phyloP scores from a whole-genome alignment of 2,113 vertebrate species.

The Cygnus atratus region DNA sequence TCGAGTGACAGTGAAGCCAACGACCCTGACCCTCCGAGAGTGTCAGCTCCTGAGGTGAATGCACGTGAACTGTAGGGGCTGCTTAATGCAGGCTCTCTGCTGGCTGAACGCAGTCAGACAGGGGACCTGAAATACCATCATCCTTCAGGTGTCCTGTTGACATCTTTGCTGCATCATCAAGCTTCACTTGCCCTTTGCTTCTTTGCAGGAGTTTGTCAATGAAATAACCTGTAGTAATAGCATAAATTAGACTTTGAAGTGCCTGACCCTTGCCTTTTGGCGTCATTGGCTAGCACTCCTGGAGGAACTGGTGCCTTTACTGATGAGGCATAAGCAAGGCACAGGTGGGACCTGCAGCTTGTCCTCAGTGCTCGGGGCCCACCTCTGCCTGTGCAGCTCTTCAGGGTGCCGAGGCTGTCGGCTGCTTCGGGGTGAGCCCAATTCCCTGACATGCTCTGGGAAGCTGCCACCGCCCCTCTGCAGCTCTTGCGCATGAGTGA shows the following conservation, averaged over 20 bases:
- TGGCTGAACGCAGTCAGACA: background rate
- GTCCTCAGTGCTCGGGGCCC: background rate
- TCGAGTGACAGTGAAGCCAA: constrained; percentile 80
- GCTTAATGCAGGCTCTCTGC: background rate
- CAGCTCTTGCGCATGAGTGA: background rate
- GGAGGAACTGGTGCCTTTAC: background rate
- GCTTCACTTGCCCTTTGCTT: background rate
- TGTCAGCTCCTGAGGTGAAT: constrained; percentile 59
- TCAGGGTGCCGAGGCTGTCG: background rate
- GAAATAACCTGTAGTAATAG: background rate
- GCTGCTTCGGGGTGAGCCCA: background rate
- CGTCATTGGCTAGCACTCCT: background rate
- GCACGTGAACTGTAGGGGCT: background rate
- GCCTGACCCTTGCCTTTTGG: background rate
- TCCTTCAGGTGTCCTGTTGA: background rate
- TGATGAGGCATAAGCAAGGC: background rate
- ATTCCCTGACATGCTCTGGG: background rate
- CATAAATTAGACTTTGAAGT: background rate
- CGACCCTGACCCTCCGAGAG: constrained; percentile 43
- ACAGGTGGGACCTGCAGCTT: background rate
- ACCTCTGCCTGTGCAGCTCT: background rate
- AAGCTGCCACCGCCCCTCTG: background rate
- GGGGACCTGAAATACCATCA: background rate
- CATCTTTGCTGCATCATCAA: background rate
- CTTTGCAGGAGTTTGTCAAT: background rate